Evolutionary conservation across 30 jellyfish, hydroid and myxozoan genomes (phyloP), one percentile per base, ranked within the genome.

Genomic region (Hydra vulgaris): DNA sequence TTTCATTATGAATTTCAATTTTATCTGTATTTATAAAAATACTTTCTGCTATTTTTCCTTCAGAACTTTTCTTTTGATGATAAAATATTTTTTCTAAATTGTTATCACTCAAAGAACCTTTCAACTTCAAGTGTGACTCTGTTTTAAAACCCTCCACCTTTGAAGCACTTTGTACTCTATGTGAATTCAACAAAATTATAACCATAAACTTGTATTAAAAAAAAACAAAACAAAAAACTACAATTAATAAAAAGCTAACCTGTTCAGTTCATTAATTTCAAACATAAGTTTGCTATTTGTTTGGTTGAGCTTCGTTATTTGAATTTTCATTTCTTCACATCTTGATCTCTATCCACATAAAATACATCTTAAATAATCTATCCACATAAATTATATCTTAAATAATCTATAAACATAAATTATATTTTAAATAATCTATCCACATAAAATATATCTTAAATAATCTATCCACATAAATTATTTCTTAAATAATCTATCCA

Each of bases 341-440:
- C 61, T 40, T 40, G 61, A 40, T 3, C 61, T 40, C 61, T 40
- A 40, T n/a, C n/a, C n/a, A n/a, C n/a, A n/a, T n/a, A n/a, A n/a
- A n/a, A n/a, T n/a, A n/a, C n/a, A 86, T 80, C 18, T 75, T 74
- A 26, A 86, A 22, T 8, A n/a, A n/a, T 79, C 75, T 89, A 74
- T 66, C 16, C 56, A 21, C 73, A 68, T 17, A 70, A 17, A 15
- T 0, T n/a, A n/a, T n/a, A n/a, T n/a, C n/a, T n/a, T n/a, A n/a
- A n/a, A n/a, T n/a, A n/a, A n/a, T n/a, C n/a, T n/a, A n/a, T n/a
- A n/a, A n/a, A n/a, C n/a, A n/a, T n/a, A n/a, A n/a, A n/a, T n/a
- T n/a, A n/a, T n/a, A n/a, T n/a, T n/a, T n/a, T n/a, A n/a, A n/a
- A n/a, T n/a, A n/a, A n/a, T n/a, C n/a, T n/a, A n/a, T n/a, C n/a